Conservation (phyloP, 2,888 invertebrate species). For the Amphimallon solstitiale region DNA sequence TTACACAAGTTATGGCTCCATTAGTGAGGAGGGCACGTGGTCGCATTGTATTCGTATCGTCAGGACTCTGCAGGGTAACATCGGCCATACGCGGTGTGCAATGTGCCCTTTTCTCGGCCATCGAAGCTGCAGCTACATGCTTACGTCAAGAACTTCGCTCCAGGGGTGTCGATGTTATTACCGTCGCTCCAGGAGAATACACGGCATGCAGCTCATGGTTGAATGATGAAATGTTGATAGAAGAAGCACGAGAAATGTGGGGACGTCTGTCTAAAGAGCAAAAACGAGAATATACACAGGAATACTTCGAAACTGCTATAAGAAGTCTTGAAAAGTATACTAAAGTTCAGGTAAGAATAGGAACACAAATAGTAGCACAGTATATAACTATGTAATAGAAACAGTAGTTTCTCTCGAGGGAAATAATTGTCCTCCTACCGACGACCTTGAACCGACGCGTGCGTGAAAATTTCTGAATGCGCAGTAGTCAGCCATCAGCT, state of each 20-base stretch:
- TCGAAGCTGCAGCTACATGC: constrained; percentile 83
- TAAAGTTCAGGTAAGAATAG: constrained; percentile 70
- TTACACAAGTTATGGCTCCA: constrained; percentile 79
- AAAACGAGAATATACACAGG: constrained; percentile 81
- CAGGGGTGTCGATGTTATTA: constrained; percentile 83
- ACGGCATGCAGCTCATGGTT: constrained; percentile 84
- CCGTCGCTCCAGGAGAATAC: constrained; percentile 87
- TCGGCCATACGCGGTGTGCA: constrained; percentile 85
- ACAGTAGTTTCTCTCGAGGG: too few species aligned
- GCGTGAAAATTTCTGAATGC: too few species aligned
- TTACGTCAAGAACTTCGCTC: constrained; percentile 82
- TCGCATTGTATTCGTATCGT: constrained; percentile 82
- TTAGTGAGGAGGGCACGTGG: constrained; percentile 81
- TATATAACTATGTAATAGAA: too few species aligned
- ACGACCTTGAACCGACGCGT: too few species aligned
- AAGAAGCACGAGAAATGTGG: constrained; percentile 86
- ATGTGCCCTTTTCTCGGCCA: constrained; percentile 79
- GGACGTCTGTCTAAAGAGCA: constrained; percentile 78
- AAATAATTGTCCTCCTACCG: too few species aligned
- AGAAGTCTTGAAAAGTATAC: constrained; percentile 83
- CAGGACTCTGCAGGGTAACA: constrained; percentile 82
- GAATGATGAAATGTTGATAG: constrained; percentile 66
- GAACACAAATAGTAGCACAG: too few species aligned
- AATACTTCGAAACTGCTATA: constrained; percentile 84
- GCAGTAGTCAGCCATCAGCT: too few species aligned